Evolutionary conservation across 2,888 invertebrate genomes (phyloP).

Genomic region (Orthosia gracilis): DNA sequence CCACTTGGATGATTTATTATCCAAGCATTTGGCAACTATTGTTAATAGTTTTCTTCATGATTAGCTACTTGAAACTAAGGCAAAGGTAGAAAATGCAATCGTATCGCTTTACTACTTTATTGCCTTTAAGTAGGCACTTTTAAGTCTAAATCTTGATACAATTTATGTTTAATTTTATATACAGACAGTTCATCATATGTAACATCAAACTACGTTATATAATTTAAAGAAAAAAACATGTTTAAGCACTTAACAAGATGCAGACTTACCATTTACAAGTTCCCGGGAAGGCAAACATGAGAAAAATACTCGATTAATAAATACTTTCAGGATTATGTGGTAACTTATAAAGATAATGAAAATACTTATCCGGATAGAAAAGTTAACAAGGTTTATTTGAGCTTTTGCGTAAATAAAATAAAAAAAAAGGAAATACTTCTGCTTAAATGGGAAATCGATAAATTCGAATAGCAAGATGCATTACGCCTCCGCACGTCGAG

Average conservation of each 20-base stretch:
- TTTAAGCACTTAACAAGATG: neutral
- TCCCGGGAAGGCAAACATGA: neutral
- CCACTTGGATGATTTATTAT: slow-evolving; percentile 14
- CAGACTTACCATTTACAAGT: slow-evolving; percentile 9
- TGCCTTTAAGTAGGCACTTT: neutral
- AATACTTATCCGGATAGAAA: neutral
- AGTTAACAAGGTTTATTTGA: neutral
- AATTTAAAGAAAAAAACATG: neutral
- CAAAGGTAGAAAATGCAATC: neutral
- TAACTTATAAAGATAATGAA: slow-evolving; percentile 14
- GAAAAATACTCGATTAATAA: neutral
- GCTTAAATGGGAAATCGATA: neutral
- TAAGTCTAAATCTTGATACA: neutral
- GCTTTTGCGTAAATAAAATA: neutral
- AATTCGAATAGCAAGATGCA: neutral
- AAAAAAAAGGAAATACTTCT: neutral
- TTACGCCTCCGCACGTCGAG: neutral
- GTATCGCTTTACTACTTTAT: neutral
- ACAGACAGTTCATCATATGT: neutral
- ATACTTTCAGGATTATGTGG: neutral
- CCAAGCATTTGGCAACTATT: neutral
- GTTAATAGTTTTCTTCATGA: neutral
- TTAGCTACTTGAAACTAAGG: neutral
- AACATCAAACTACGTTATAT: neutral
- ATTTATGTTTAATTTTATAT: neutral